A percentile compares a stretch with the other conserved stretches of the same genome.
These are phyloP conservation scores for Drosophila lowei DNA, from an alignment of 1,140 invertebrate species.

Conservation along the genomic window DNA sequence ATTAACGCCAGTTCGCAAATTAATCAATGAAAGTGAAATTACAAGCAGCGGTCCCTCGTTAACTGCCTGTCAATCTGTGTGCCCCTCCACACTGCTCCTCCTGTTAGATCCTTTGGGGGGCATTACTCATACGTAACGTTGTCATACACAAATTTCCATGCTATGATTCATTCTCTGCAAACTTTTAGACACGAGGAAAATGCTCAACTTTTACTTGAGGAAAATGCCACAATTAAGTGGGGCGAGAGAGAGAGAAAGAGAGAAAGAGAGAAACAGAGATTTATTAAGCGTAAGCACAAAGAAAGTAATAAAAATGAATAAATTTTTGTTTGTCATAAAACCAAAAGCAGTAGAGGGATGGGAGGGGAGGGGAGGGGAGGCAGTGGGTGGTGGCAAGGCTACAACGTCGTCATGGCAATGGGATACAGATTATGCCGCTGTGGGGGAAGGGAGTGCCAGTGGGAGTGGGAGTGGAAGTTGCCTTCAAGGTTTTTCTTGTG, in stretches of 20 bases:
- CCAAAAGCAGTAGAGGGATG: not conserved
- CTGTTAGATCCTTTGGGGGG: not conserved
- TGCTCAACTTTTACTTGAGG: conserved; percentile 24
- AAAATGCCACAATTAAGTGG: conserved; percentile 31
- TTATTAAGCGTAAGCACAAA: conserved; percentile 55
- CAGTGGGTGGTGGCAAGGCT: not conserved
- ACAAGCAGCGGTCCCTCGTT: conserved; percentile 7
- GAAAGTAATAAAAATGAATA: conserved; percentile 47
- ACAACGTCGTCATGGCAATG: conserved; percentile 45
- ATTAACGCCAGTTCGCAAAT: conserved; percentile 33
- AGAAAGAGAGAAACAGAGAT: conserved; percentile 51
- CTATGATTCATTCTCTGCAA: conserved; percentile 49
- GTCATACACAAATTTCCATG: conserved; percentile 15
- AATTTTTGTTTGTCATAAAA: conserved; percentile 60
- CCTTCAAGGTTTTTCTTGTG: conserved; percentile 39
- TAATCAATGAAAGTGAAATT: conserved; percentile 39
- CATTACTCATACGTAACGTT: conserved; percentile 52
- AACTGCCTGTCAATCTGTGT: conserved; percentile 25
- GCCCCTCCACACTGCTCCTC: not conserved
- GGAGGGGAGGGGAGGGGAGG: not conserved
- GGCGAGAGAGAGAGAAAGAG: conserved; percentile 2
- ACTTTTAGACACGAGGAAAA: conserved; percentile 29
- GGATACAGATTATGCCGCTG: conserved; percentile 34
- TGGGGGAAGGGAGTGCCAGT: not conserved
- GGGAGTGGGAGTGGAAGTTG: not conserved